Base-by-base conservation (phyloP, 2,113 vertebrate species). In the Catharus minimus region DNA sequence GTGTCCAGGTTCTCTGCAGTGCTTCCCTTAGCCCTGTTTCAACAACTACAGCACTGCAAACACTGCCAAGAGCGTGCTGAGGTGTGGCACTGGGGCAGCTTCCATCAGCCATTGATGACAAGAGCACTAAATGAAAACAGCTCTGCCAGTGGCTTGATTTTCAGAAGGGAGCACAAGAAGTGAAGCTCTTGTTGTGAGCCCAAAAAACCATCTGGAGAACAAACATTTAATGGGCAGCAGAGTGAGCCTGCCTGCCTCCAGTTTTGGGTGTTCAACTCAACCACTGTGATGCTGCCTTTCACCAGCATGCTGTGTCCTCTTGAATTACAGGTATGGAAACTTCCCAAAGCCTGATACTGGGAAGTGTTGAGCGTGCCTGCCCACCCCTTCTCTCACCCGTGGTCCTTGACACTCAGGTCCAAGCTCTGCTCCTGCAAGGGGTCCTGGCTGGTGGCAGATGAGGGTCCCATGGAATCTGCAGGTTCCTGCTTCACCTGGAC, bases 321-420 rank as follows among this genome's bases (percentile, higher is more conserved):
- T 9, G 6, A 38, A 9, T 15, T 11, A 66, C 41, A 92, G 41
- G 14, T n/a, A 46, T 0, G 2, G 71, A 39, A 69, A 82, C 15
- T 26, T 44, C 64, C 74, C 55, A 52, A 38, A 58, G 69, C 41
- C 21, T 2, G 20, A 13, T 22, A 30, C n/a, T 82, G 57, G 55
- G 13, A 71, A 41, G 23, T 30, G 11, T 13, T 36, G n/a, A 52
- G 44, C 0, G 6, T 38, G 49, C 38, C 76, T 71, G 64, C 28
- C 39, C 5, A 28, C 32, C 43, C 20, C 11, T 19, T 24, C 50
- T 57, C 98, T 97, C 97, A 99, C 99, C 99, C 98, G 13, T 98
- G 98, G 65, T 99, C 99, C 96, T 99, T 99, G 96, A 98, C 97
- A 62, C 99, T 99, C 95, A 99, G 97, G 97, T 99, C 99, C 95